Evolutionary conservation across 2,797 vertebrate genomes (phyloP).

Genomic region (Melanotaenia pygmaea): DNA sequence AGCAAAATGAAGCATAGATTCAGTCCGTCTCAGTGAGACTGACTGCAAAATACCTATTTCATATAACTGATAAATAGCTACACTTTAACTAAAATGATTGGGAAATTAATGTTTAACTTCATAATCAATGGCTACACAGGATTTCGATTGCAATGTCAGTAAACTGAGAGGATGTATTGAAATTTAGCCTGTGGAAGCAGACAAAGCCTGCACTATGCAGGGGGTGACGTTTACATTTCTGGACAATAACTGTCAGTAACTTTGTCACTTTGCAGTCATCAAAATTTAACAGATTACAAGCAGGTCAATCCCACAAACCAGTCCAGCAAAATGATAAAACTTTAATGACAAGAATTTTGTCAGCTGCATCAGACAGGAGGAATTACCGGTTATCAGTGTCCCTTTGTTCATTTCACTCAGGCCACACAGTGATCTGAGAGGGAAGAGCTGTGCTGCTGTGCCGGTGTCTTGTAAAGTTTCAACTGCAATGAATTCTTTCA

Average conservation of each 20-base stretch:
- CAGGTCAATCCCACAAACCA: conserved; percentile 67
- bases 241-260: conserved; percentile 64
- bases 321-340: conserved; percentile 71
- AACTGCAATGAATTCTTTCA: conserved; percentile 87
- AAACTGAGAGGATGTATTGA: conserved; percentile 16
- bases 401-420: conserved; percentile 70
- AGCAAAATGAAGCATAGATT: conserved; percentile 64
- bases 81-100: conserved; percentile 41
- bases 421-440: conserved; percentile 64
- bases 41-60: conserved; percentile 26
- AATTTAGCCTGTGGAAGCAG: conserved; percentile 3
- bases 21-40: conserved; percentile 39
- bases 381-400: conserved; percentile 69
- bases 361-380: conserved; percentile 62
- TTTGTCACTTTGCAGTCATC: conserved; percentile 51
- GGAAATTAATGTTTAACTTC: conserved; percentile 58
- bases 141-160: conserved; percentile 7
- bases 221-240: conserved; percentile 32
- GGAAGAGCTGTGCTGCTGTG: conserved; percentile 67
- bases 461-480: conserved; percentile 85
- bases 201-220: conserved; percentile 39
- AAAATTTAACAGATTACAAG: conserved; percentile 75
- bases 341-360: conserved; percentile 66
- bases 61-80: conserved; percentile 34
- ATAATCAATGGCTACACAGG: conserved; percentile 40